phyloP scores from a whole-genome alignment of 2,888 invertebrate species.

The Vanessa cardui region DNA sequence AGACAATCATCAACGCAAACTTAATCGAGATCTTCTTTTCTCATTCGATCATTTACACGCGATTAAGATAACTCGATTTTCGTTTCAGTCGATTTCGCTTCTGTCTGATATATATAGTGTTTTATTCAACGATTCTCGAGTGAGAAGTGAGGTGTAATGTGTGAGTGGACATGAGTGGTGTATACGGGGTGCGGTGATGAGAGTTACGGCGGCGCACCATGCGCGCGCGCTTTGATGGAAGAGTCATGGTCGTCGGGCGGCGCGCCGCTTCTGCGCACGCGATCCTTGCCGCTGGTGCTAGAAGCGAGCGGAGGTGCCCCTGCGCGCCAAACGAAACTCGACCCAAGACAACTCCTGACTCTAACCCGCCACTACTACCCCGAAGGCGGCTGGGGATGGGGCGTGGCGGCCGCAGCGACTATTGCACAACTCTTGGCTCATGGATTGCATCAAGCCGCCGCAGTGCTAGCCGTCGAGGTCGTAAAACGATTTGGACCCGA shows the following conservation, averaged over 20 bases:
- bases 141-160: constrained; percentile 49
- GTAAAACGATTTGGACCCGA: constrained; percentile 84
- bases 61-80: constrained; percentile 28
- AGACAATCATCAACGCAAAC: constrained; percentile 28
- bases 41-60: constrained; percentile 24
- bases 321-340: constrained; percentile 75
- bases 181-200: constrained; percentile 69
- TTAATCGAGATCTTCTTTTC: constrained; percentile 28
- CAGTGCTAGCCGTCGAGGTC: constrained; percentile 83
- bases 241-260: constrained; percentile 82
- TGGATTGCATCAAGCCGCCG: constrained; percentile 88
- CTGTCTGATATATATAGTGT: constrained; percentile 21
- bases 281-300: constrained; percentile 86
- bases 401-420: constrained; percentile 87
- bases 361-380: constrained; percentile 92
- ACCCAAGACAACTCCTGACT: constrained; percentile 84
- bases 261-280: constrained; percentile 85
- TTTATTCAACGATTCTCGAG: constrained; percentile 16
- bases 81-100: constrained; percentile 36
- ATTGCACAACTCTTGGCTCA: constrained; percentile 89
- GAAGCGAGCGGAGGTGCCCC: constrained; percentile 77
- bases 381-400: constrained; percentile 95
- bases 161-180: constrained; percentile 66
- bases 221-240: constrained; percentile 79
- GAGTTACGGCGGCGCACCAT: constrained; percentile 67